phyloP scores from a whole-genome alignment of 1,140 invertebrate species.

The Cotesia typhae region DNA sequence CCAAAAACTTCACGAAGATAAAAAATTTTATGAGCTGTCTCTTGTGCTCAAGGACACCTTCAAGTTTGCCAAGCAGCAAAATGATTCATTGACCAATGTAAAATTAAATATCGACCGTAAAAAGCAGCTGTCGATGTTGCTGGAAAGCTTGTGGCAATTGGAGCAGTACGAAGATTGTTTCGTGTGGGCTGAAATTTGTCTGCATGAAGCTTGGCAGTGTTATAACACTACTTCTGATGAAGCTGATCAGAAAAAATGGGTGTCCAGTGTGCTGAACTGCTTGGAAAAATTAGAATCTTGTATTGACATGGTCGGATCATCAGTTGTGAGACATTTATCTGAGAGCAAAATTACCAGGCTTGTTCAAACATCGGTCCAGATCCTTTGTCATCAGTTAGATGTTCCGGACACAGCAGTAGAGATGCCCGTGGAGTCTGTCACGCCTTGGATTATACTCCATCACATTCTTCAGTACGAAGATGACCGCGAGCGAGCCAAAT shows the following conservation, averaged over 20 bases:
- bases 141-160: slow-evolving; percentile 76
- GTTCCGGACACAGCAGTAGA: slow-evolving; percentile 68
- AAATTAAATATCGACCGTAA: slow-evolving; percentile 64
- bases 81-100: slow-evolving; percentile 47
- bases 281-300: slow-evolving; percentile 75
- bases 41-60: slow-evolving; percentile 74
- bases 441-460: slow-evolving; percentile 87
- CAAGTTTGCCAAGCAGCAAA: slow-evolving; percentile 61
- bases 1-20: slow-evolving; percentile 70
- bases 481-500: slow-evolving; percentile 64
- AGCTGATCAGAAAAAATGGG: slow-evolving; percentile 71
- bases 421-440: slow-evolving; percentile 75
- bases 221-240: slow-evolving; percentile 66
- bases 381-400: slow-evolving; percentile 79
- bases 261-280: slow-evolving; percentile 72
- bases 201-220: slow-evolving; percentile 72
- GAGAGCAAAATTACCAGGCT: slow-evolving; percentile 70
- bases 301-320: slow-evolving; percentile 68
- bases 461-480: slow-evolving; percentile 74
- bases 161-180: slow-evolving; percentile 72
- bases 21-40: slow-evolving; percentile 73
- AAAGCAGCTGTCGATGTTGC: slow-evolving; percentile 71
- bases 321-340: slow-evolving; percentile 66
- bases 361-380: slow-evolving; percentile 78
- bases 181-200: slow-evolving; percentile 77